Evolutionary conservation across 2,888 invertebrate species (phyloP).

Genomic region (Sceliomorpha sp.): DNA sequence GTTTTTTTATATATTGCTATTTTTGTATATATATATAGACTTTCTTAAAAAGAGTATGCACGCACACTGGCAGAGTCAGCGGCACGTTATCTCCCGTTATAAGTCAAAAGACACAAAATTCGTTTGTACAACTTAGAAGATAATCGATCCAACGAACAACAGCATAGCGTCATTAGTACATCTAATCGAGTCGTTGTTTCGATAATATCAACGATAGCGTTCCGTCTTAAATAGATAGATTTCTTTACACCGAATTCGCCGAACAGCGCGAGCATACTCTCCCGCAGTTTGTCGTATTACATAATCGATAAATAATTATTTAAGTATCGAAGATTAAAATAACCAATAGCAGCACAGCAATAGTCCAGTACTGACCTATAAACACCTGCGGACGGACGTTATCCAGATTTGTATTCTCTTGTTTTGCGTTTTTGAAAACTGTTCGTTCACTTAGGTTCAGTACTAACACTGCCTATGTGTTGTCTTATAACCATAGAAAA

Average conservation of each 20-base stretch:
- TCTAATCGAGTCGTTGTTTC: not conserved
- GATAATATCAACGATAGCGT: not conserved
- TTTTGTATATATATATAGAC: too few relatives aligned
- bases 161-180: too few relatives aligned
- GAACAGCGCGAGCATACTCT: slow-evolving; percentile 24
- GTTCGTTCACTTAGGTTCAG: slow-evolving; percentile 71
- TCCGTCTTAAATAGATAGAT: too few relatives aligned
- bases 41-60: too few relatives aligned
- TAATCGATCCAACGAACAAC: too few relatives aligned
- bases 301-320: slow-evolving; percentile 46
- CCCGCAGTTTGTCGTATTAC: slow-evolving; percentile 22
- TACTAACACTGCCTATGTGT: slow-evolving; percentile 73
- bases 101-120: too few relatives aligned
- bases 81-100: too few relatives aligned
- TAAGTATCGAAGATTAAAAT: slow-evolving; percentile 59
- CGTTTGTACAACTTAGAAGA: too few relatives aligned
- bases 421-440: slow-evolving; percentile 45
- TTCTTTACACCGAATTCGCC: too few relatives aligned
- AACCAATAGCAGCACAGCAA: slow-evolving; percentile 78
- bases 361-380: slow-evolving; percentile 64
- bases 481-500: slow-evolving; percentile 74
- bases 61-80: too few relatives aligned
- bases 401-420: slow-evolving; percentile 57
- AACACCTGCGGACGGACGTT: slow-evolving; percentile 75
- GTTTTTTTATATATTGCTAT: too few relatives aligned